Conservation (phyloP, 1,140 invertebrate genomes). For the Drosophila paulistorum region DNA sequence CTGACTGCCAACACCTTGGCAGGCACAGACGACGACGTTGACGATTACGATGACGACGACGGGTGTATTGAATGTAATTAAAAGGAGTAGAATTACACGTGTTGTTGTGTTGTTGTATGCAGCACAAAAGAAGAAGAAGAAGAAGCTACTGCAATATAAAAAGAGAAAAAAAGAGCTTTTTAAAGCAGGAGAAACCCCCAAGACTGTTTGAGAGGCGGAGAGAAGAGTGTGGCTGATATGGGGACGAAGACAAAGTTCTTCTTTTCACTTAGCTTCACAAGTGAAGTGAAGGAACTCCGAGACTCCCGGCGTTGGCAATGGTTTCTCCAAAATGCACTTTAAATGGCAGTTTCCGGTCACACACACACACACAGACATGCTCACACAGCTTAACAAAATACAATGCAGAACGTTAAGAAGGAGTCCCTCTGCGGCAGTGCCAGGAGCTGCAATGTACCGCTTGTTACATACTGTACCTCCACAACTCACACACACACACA, state of each 20-base stretch:
- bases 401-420: conserved; percentile 75
- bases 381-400: conserved; percentile 49
- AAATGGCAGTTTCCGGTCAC: conserved; percentile 83
- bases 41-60: background rate
- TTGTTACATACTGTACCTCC: conserved; percentile 80
- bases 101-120: conserved; percentile 22
- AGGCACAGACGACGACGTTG: background rate
- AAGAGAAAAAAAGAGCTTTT: conserved; percentile 16
- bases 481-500: conserved; percentile 41
- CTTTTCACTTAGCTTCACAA: conserved; percentile 68
- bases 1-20: conserved; percentile 54
- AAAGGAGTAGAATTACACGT: conserved; percentile 78
- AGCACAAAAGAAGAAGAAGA: conserved; percentile 28
- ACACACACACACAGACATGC: conserved; percentile 50
- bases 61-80: conserved; percentile 76
- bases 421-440: conserved; percentile 78
- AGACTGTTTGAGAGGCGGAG: too few relatives aligned
- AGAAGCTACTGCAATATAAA: conserved; percentile 42
- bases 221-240: background rate
- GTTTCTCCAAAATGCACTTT: conserved; percentile 79
- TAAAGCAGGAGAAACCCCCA: background rate
- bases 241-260: conserved; percentile 41
- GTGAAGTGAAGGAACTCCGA: conserved; percentile 60
- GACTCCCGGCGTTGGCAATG: conserved; percentile 41
- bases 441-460: conserved; percentile 75